phyloP scores from a whole-genome alignment of 2,113 vertebrate genomes.

The Epinephelus cyanopodus region DNA sequence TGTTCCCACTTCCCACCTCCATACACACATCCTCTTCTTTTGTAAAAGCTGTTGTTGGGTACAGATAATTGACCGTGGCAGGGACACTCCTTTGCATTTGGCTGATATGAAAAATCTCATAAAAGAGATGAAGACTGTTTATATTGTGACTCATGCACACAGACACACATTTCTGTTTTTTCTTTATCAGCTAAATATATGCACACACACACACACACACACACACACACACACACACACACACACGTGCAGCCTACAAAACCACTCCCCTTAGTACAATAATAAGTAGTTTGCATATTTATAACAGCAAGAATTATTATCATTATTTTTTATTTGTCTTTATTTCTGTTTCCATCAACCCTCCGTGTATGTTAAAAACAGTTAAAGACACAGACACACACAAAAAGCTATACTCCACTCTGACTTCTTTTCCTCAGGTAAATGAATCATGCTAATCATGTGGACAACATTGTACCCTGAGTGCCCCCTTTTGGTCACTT shows the following conservation, averaged over 20 bases:
- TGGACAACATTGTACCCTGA: neutral
- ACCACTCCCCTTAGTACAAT: too few relatives aligned
- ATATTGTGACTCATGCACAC: neutral
- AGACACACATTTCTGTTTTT: neutral
- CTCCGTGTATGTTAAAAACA: too few relatives aligned
- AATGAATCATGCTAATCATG: neutral
- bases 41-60: neutral
- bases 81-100: neutral
- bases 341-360: too few relatives aligned
- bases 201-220: slow-evolving; percentile 14
- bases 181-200: too few relatives aligned
- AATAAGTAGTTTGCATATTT: too few relatives aligned
- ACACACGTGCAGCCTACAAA: neutral
- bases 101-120: too few relatives aligned
- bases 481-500: slow-evolving; percentile 48
- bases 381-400: slow-evolving; percentile 6
- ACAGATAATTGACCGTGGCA: neutral
- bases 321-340: too few relatives aligned
- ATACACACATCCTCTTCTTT: neutral
- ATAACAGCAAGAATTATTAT: too few relatives aligned
- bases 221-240: slow-evolving; percentile 20
- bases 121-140: neutral
- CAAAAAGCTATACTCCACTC: neutral
- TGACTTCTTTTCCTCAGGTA: neutral
- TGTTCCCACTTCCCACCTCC: neutral